Conservation (phyloP, 2,113 vertebrate species). For the Ondatra zibethicus region DNA sequence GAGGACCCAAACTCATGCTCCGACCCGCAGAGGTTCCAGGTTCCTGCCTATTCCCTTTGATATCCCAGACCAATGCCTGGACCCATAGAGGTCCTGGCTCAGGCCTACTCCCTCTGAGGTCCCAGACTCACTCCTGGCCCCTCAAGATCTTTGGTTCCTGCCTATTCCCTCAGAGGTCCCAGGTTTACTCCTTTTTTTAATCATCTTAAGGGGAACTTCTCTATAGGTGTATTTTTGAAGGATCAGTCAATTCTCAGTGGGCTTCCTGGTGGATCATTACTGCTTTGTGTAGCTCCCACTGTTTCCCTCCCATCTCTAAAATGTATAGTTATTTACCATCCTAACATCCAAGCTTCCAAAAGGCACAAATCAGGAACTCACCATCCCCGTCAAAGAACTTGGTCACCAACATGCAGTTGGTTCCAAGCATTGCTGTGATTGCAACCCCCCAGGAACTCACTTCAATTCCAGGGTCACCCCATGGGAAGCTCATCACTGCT, state of each 20-base stretch:
- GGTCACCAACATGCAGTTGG: not conserved
- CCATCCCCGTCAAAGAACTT: not conserved
- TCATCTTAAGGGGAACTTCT: not conserved
- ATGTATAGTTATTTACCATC: not conserved
- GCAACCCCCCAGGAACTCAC: not conserved
- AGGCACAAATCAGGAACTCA: not conserved
- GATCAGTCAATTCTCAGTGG: not conserved
- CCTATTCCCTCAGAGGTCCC: too few species aligned
- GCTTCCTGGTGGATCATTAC: not conserved
- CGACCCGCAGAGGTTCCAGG: too few species aligned
- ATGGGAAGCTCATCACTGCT: not conserved
- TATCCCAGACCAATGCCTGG: too few species aligned
- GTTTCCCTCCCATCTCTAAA: not conserved
- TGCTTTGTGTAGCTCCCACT: not conserved
- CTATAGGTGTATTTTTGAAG: not conserved
- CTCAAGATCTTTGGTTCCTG: too few species aligned
- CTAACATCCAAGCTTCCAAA: not conserved
- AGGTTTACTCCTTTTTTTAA: too few species aligned
- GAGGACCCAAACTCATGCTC: too few species aligned
- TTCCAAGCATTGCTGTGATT: not conserved
- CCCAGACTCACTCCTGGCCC: too few species aligned
- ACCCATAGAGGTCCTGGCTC: too few species aligned
- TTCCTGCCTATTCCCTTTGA: too few species aligned
- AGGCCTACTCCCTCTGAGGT: too few species aligned
- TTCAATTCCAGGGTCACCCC: not conserved